A percentile compares a stretch with the other conserved stretches of the same genome.
Evolutionary conservation across 2,113 vertebrate genomes (phyloP).

Genomic region (Dromaius novaehollandiae): DNA sequence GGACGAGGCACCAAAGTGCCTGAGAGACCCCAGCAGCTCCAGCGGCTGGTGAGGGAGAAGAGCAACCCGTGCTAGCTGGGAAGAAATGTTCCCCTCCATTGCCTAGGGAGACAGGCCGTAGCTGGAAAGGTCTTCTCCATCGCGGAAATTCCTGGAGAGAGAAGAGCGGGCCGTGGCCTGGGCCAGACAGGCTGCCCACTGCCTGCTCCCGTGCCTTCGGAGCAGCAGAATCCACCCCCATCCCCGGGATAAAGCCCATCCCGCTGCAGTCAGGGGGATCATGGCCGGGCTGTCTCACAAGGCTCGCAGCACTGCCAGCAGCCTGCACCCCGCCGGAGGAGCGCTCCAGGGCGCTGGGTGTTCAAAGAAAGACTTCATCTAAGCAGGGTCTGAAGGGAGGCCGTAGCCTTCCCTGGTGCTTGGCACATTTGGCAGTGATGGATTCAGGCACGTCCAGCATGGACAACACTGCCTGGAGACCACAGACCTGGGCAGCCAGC

Average conservation of each 20-base stretch:
- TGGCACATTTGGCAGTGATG: neutral
- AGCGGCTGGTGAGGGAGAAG: too few relatives aligned
- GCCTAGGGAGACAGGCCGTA: too few relatives aligned
- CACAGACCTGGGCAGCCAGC: too few relatives aligned
- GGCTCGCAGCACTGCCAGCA: neutral
- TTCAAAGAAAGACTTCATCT: neutral
- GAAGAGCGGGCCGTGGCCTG: neutral
- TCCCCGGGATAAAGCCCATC: neutral
- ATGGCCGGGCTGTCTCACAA: neutral
- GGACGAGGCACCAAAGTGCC: neutral
- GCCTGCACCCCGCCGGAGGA: fast-evolving
- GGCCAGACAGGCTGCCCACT: neutral
- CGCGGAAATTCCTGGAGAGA: neutral
- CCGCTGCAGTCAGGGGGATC: fast-evolving
- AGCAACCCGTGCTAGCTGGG: too few relatives aligned
- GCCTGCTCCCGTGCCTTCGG: neutral
- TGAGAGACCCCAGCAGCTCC: neutral
- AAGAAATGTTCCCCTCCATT: neutral
- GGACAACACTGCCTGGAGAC: neutral
- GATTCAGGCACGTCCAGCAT: too few relatives aligned
- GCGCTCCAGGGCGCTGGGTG: neutral
- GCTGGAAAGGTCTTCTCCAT: neutral
- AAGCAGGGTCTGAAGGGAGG: neutral
- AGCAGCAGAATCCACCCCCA: neutral
- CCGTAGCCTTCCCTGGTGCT: neutral